phyloP scores from a whole-genome alignment of 2,888 invertebrate genomes.

The Troides helena region DNA sequence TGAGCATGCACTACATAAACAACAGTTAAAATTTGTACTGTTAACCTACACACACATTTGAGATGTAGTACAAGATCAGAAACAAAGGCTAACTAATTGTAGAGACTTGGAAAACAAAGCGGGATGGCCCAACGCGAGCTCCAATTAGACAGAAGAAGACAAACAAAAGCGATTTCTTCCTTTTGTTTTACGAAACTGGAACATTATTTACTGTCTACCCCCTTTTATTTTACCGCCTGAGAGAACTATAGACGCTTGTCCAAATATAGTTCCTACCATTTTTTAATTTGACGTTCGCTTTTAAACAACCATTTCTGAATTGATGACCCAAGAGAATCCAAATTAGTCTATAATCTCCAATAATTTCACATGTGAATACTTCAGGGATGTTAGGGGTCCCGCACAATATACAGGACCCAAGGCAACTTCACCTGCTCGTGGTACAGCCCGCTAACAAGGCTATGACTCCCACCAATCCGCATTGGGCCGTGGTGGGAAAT shows the following conservation, averaged over 20 bases:
- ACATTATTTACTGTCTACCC: constrained; percentile 22
- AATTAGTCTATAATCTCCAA: not conserved
- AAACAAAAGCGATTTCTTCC: constrained; percentile 22
- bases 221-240: constrained; percentile 6
- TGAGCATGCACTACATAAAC: not conserved
- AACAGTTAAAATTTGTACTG: not conserved
- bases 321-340: not conserved
- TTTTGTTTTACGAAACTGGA: constrained; percentile 27
- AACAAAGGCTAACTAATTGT: constrained; percentile 15
- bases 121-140: constrained; percentile 19
- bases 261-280: constrained; percentile 7
- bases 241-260: constrained; percentile 9
- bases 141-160: constrained; percentile 28
- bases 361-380: no score
- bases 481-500: no score
- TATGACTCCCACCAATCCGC: no score
- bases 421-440: no score
- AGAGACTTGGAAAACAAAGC: constrained; percentile 15
- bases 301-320: constrained; percentile 2
- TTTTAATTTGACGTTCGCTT: constrained; percentile 21
- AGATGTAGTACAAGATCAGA: constrained; percentile 23
- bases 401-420: no score
- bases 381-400: no score
- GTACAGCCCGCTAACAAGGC: no score
- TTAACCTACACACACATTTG: constrained; percentile 26